Conservation (phyloP, 2,888 invertebrate genomes). For the Sceliomorpha sp. region DNA sequence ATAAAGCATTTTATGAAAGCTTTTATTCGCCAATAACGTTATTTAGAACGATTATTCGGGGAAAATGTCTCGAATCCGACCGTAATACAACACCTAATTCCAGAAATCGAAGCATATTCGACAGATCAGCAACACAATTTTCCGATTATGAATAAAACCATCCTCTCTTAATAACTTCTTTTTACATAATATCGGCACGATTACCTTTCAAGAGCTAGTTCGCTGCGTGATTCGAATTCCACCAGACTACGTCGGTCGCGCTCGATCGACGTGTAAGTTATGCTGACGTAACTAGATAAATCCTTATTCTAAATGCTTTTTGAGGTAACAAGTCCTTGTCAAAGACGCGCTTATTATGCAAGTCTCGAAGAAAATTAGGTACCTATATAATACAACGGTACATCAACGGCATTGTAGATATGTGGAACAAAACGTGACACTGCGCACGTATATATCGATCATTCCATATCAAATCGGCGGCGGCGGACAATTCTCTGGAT, state of each 20-base stretch:
- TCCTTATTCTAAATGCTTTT: constrained; percentile 48
- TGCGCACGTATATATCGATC: constrained; percentile 52
- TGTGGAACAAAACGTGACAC: constrained; percentile 72
- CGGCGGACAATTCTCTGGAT: constrained; percentile 47
- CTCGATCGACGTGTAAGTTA: constrained; percentile 36
- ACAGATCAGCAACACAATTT: no score
- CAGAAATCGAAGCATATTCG: no score
- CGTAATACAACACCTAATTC: no score
- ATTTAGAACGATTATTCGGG: no score
- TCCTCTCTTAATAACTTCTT: no score
- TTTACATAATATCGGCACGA: constrained; percentile 42
- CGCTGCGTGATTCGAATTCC: constrained; percentile 52
- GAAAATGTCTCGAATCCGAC: no score
- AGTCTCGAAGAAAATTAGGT: constrained; percentile 65
- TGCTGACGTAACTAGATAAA: constrained; percentile 55
- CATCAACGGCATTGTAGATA: constrained; percentile 59
- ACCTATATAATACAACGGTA: constrained; percentile 60
- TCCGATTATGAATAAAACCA: no score
- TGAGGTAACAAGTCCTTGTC: constrained; percentile 60
- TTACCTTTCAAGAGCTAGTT: constrained; percentile 46
- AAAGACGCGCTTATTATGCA: constrained; percentile 62
- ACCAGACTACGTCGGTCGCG: constrained; percentile 25
- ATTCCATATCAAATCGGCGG: constrained; percentile 54
- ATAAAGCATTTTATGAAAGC: no score
- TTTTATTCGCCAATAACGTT: no score